Conservation (phyloP, 2,113 vertebrate species). For the Sapajus apella region DNA sequence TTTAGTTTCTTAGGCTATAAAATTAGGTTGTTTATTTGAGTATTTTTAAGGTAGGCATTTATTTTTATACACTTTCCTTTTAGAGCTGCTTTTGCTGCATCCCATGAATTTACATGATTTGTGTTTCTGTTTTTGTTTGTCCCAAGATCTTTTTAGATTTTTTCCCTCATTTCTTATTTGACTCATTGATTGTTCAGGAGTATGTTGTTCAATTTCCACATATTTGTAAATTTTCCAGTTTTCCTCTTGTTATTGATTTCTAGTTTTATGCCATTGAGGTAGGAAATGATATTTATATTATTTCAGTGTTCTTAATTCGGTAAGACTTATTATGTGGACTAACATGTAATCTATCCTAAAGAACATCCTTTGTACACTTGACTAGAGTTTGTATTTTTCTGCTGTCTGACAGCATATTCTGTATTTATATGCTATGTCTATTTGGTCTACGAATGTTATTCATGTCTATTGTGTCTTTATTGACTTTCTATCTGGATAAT, state of each 20-base stretch:
- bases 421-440: neutral
- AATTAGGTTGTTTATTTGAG: neutral
- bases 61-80: neutral
- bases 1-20: neutral
- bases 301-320: neutral
- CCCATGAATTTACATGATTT: neutral
- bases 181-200: neutral
- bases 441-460: neutral
- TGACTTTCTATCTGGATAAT: neutral
- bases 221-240: neutral
- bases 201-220: neutral
- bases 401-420: neutral
- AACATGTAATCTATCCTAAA: neutral
- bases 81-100: neutral
- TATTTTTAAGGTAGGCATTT: neutral
- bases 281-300: neutral
- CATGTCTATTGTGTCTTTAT: neutral
- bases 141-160: neutral
- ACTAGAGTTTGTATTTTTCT: neutral
- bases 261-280: neutral
- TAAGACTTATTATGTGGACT: neutral
- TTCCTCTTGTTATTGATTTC: neutral
- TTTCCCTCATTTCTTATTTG: neutral
- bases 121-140: neutral
- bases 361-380: neutral